phyloP scores from a whole-genome alignment of 2,888 invertebrate species.

The Glyphotaelius pellucidus region DNA sequence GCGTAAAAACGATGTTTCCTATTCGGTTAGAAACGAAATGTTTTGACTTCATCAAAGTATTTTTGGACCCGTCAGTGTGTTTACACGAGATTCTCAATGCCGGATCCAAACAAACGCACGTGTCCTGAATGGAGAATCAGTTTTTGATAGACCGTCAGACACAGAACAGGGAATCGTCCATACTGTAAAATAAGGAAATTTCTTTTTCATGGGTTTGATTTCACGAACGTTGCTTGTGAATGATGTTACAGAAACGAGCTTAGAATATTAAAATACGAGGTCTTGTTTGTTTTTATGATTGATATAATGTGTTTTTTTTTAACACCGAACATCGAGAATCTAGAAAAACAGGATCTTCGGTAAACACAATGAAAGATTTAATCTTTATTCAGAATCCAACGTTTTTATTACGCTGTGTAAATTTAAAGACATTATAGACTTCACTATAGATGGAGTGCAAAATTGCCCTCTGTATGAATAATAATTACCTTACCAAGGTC shows the following conservation, averaged over 20 bases:
- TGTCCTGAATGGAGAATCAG: background rate
- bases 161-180: background rate
- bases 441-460: background rate
- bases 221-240: background rate
- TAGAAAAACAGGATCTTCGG: background rate
- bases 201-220: background rate
- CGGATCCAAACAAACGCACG: background rate
- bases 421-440: no score
- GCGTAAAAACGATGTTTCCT: background rate
- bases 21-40: background rate
- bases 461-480: background rate
- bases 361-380: background rate
- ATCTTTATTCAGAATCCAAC: background rate
- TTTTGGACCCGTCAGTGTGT: background rate
- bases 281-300: background rate
- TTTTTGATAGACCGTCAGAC: constrained; percentile 6
- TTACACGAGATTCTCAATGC: background rate
- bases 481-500: background rate
- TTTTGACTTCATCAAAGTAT: constrained; percentile 2
- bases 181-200: background rate
- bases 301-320: background rate
- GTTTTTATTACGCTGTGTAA: no score
- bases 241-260: background rate
- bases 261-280: background rate
- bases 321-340: background rate